Base-by-base conservation (phyloP, 2,888 invertebrate genomes). In the Aleiodes leptofemur region DNA sequence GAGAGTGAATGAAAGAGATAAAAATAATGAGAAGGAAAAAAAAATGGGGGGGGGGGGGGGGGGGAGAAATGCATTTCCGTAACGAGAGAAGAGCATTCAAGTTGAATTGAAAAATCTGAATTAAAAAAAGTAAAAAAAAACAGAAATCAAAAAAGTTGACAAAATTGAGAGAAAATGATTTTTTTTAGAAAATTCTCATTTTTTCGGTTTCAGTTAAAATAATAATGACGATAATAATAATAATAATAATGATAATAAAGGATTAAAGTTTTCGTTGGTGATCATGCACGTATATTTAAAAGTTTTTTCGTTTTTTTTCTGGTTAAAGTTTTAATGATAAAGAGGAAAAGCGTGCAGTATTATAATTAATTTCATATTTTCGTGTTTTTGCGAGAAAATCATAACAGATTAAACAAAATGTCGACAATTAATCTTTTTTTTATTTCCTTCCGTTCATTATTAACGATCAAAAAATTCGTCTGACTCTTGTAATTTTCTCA, bases 21-120 rank as follows among this genome's bases (percentile, higher is more conserved):
- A 61, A 61, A 38, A 61, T 61, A 38, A 61, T 61, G 61, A 61
- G 59, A 59, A n/a, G n/a, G n/a, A n/a, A n/a, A 61, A 34, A 34
- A 61, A 16, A 13, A 1, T 29, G 29, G 5, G 8, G 16, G 11
- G 11, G 38, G 4, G 9, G 57, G 29, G 5, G 8, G 16, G 11
- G 11, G 29, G 9, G 43, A 43, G 43, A 43, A 43, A 2, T 34
- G 38, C 61, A 61, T 38, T 38, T 34, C 61, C 34, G 38, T 38
- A 38, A 61, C 61, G 61, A 61, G 34, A n/a, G 31, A 61, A 34
- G 13, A 61, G 34, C 61, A 61, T 61, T 61, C 38, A 61, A 9
- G n/a, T 38, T 14, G 11, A 8, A 29, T 11, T 5, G 38, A 61
- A 61, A 34, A 34, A 61, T 34, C 14, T 38, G 1, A 56, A 56